Evolutionary conservation across 2,797 vertebrate species (phyloP).

Genomic region (Phrynocephalus vlangalii): DNA sequence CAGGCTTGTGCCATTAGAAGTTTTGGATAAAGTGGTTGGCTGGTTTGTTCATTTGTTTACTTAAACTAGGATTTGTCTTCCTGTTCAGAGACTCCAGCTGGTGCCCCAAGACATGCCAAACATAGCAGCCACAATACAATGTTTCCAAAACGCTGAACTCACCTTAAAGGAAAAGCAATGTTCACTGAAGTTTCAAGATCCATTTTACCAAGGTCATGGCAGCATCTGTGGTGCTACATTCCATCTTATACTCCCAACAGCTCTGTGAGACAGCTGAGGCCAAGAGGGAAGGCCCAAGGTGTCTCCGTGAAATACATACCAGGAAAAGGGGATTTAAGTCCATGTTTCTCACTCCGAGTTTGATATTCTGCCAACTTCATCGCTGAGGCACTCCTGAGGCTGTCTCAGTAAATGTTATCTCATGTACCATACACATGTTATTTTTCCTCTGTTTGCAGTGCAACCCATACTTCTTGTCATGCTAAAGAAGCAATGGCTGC

Average conservation of each 20-base stretch:
- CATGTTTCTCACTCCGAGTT: neutral
- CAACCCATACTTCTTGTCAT: neutral
- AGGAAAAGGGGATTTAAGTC: neutral
- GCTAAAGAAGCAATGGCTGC: neutral
- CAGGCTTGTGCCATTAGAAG: neutral
- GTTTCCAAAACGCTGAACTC: conserved; percentile 6
- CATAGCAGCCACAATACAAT: neutral
- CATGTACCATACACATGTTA: neutral
- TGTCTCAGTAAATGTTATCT: neutral
- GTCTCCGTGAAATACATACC: neutral
- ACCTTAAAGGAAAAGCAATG: neutral
- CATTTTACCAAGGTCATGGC: neutral
- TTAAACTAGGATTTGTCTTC: too few species aligned
- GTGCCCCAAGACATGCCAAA: too few species aligned
- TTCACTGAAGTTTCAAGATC: neutral
- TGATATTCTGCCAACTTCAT: neutral
- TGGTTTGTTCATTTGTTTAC: neutral
- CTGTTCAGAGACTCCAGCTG: too few species aligned
- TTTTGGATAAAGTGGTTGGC: neutral
- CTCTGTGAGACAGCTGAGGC: neutral
- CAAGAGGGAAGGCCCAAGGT: neutral
- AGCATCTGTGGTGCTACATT: neutral
- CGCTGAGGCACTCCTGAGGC: neutral
- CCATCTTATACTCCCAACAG: neutral
- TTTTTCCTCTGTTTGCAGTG: neutral